phyloP scores from a whole-genome alignment of 2,888 invertebrate genomes.

The Dryocosmus kuriphilus region DNA sequence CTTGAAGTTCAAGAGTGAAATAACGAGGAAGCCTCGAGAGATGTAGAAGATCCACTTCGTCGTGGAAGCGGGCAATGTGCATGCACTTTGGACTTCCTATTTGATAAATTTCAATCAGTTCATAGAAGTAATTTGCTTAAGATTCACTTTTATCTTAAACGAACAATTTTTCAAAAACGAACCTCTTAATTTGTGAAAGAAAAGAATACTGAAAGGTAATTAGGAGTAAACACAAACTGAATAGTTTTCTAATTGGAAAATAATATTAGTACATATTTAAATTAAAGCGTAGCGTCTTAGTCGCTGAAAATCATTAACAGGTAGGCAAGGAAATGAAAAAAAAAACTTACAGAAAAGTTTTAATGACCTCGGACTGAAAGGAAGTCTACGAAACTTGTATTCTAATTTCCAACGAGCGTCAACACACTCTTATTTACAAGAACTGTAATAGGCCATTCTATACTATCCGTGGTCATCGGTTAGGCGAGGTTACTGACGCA shows the following conservation, averaged over 20 bases:
- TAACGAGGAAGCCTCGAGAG: slow-evolving; percentile 11
- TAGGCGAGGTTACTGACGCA: too few relatives aligned
- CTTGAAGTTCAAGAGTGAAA: slow-evolving; percentile 32
- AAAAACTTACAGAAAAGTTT: neutral
- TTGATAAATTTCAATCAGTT: slow-evolving; percentile 20
- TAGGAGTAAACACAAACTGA: neutral
- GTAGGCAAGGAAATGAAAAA: neutral
- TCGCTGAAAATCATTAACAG: neutral
- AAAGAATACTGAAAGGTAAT: too few relatives aligned
- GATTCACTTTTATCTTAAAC: neutral
- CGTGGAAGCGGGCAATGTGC: neutral
- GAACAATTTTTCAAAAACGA: neutral
- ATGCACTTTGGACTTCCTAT: neutral
- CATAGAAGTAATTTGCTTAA: neutral
- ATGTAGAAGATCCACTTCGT: neutral
- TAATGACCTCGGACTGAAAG: neutral
- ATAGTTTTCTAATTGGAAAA: neutral
- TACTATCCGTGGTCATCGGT: too few relatives aligned
- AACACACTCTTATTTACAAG: too few relatives aligned
- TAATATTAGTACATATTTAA: neutral
- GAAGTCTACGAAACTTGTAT: neutral
- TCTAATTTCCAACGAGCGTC: too few relatives aligned
- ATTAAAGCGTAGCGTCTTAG: neutral
- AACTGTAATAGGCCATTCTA: too few relatives aligned
- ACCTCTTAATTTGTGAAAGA: neutral